Base-by-base conservation (phyloP, 2,888 invertebrate genomes). In the Ophioninae sp. region DNA sequence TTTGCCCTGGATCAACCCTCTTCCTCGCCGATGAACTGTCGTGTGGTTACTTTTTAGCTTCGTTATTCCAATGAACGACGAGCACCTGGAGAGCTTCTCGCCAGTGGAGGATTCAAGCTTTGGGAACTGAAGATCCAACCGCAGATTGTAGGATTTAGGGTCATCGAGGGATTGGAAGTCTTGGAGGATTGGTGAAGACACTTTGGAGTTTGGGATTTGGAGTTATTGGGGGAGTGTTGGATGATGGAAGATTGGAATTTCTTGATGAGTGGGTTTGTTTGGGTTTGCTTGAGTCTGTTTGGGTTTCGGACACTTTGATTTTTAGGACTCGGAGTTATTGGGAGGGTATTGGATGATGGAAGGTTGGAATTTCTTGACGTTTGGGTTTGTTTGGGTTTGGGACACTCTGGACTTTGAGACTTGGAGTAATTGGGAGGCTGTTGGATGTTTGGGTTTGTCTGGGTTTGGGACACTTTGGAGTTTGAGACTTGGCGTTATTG, bases 21-120 rank as follows among this genome's bases (percentile, higher is more conserved):
- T 39, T 71, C 41, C 51, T 65, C 64, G 74, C 3, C 41, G 9
- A 82, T 71, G 71, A 75, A 75, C 82, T 75, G 79, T 82, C 69
- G 74, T 75, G 82, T 79, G 82, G 82, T 82, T 82, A 82, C 82
- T 82, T 82, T 75, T 51, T 59, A 71, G 51, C 71, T 79, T 82
- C 59, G 68, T 71, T 65, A 79, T 71, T 69, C 56, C 20, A 17
- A n/a, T 37, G 65, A 37, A 71, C 71, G 37, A 37, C 30, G 7
- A 51, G 59, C 56, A 30, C 30, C 20, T 9, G 10, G 20, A n/a
- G 30, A 58, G 10, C 71, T 58, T 58, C 59, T 20, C n/a, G n/a
- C 30, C n/a, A 6, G 17, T 2, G 1, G 30, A 30, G 30, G 30
- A 30, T 30, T 30, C 56, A 6, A 9, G 0, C 58, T 10, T 1